These are phyloP conservation scores for Pluvialis apricaria DNA, from an alignment of 2,113 vertebrate genomes.

Conservation along the genomic window DNA sequence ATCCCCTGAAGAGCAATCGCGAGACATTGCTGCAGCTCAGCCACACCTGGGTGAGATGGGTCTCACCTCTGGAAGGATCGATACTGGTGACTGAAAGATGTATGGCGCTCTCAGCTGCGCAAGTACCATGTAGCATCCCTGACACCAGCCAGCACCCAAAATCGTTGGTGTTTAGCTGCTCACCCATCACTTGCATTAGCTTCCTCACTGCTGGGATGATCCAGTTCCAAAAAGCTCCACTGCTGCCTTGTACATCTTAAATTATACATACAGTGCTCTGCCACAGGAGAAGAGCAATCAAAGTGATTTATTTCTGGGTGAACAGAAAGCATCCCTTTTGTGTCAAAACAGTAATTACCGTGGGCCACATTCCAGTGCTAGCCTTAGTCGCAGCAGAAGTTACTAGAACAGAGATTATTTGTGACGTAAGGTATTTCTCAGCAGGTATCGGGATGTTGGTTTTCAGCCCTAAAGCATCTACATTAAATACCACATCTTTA, in stretches of 20 bases:
- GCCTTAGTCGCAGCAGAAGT: neutral
- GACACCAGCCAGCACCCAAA: neutral
- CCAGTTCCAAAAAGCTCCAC: neutral
- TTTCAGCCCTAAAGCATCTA: neutral
- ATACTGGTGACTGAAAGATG: neutral
- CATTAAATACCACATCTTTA: neutral
- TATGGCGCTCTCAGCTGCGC: fast-evolving
- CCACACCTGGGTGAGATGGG: neutral
- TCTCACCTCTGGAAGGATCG: neutral
- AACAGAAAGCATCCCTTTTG: neutral
- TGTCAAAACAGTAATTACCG: neutral
- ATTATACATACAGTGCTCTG: neutral
- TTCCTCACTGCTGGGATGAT: neutral
- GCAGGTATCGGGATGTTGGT: neutral
- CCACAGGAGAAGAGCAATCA: conserved; percentile 2
- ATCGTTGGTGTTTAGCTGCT: neutral
- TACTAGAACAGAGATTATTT: neutral
- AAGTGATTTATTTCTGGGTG: conserved; percentile 42
- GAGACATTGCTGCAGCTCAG: neutral
- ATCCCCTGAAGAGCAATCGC: neutral
- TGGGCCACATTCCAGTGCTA: neutral
- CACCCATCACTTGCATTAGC: neutral
- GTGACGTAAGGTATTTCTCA: neutral
- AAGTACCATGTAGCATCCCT: fast-evolving
- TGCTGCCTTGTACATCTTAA: neutral